Conservation (phyloP, 2,113 vertebrate species). For the Leptobrachium leishanense region DNA sequence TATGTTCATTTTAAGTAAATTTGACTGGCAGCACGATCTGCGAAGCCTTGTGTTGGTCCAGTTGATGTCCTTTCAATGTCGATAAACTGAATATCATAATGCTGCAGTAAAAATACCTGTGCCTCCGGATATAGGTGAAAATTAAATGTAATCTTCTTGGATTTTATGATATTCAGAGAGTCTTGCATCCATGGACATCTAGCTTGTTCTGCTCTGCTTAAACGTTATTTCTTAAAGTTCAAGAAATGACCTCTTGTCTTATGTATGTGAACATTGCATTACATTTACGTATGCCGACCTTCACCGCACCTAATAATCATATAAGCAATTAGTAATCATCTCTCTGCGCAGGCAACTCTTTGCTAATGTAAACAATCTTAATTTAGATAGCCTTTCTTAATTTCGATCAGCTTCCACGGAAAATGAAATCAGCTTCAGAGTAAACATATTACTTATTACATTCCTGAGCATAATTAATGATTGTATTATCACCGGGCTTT, state of each 20-base stretch:
- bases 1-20: too few species aligned
- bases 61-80: too few species aligned
- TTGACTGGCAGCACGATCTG: too few species aligned
- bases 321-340: slow-evolving; percentile 16
- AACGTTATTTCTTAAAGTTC: slow-evolving; percentile 19
- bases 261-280: slow-evolving; percentile 7
- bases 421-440: slow-evolving; percentile 43
- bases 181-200: too few species aligned
- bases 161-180: too few species aligned
- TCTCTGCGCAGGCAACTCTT: background rate
- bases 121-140: too few species aligned
- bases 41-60: too few species aligned
- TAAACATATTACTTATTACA: slow-evolving; percentile 45
- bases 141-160: too few species aligned
- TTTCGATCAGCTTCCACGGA: slow-evolving; percentile 36
- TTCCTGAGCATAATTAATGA: slow-evolving; percentile 38
- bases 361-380: slow-evolving; percentile 36
- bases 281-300: slow-evolving; percentile 6
- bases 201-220: slow-evolving; percentile 7
- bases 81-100: too few species aligned
- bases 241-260: slow-evolving; percentile 8
- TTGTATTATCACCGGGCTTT: slow-evolving; percentile 40
- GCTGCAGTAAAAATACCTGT: too few species aligned
- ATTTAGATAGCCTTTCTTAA: slow-evolving; percentile 31
- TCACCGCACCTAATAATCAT: background rate